A percentile compares a stretch with the other conserved stretches of the same genome.
phyloP scores from a whole-genome alignment of 2,797 vertebrate species.

The Eupleurogrammus muticus region DNA sequence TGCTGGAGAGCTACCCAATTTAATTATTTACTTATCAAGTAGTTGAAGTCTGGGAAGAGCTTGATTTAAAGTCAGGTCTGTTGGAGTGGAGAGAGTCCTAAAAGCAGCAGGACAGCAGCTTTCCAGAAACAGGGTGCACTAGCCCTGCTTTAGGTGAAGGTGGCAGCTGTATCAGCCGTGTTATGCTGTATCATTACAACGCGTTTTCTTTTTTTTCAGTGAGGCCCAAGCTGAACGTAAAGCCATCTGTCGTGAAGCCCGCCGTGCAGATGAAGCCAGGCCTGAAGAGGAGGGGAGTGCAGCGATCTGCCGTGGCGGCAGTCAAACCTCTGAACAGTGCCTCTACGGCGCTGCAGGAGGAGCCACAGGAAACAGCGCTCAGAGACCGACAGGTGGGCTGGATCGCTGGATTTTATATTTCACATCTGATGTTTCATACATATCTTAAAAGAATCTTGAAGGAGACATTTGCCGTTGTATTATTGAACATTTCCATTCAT shows the following conservation, averaged over 20 bases:
- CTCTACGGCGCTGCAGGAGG: slow-evolving; percentile 29
- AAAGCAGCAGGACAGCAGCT: too few species aligned
- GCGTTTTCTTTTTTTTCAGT: slow-evolving; percentile 77
- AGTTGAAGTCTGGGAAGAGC: too few species aligned
- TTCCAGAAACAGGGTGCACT: too few species aligned
- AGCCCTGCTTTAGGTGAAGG: background rate
- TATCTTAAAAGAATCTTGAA: background rate
- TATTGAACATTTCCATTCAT: background rate
- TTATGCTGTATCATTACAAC: background rate
- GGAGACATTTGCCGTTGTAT: background rate
- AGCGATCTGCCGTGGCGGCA: slow-evolving; percentile 87
- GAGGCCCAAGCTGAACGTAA: slow-evolving; percentile 91
- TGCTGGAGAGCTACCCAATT: too few species aligned
- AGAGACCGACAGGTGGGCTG: slow-evolving; percentile 75
- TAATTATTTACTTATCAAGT: too few species aligned
- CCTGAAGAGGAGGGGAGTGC: slow-evolving; percentile 84
- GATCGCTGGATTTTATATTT: background rate
- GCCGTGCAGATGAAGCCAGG: slow-evolving; percentile 79
- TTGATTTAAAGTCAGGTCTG: too few species aligned
- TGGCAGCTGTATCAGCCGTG: too few species aligned
- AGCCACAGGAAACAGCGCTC: slow-evolving; percentile 53
- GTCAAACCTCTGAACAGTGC: slow-evolving; percentile 88
- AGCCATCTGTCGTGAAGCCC: slow-evolving; percentile 87
- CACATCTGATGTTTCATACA: background rate
- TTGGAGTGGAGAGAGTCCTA: too few species aligned